Base-by-base conservation (phyloP, 2,113 vertebrate genomes). In the Scopus umbretta region DNA sequence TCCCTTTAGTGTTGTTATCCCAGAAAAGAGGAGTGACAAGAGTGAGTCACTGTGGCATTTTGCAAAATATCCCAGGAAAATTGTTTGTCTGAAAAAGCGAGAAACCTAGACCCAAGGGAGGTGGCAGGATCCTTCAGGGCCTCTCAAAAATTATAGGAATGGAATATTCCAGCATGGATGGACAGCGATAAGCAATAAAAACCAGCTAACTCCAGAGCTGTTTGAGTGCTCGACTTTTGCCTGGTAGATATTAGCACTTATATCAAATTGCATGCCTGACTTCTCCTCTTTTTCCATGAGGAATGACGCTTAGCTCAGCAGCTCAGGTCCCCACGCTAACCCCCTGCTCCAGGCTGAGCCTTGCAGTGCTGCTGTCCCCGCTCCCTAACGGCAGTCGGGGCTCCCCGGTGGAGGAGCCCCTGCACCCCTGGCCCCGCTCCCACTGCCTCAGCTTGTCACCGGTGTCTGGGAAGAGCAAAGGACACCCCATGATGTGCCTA, bases 31-130 rank as follows among this genome's bases (percentile, higher is more conserved):
- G 55, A 95, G 80, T 19, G 83, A 96, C 92, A 74, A 7, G 55
- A 43, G 18, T 90, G 94, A 96, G 88, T 95, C 90, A 94, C 50
- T 15, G 0, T 7, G 38, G 86, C 59, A 14, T 25, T 55, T 34
- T 76, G 75, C 94, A 95, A 94, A 96, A 96, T 62, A 95, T 66
- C 88, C 86, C 38, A 6, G 45, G 63, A 66, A 53, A 88, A 92
- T 45, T 15, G 52, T 86, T 84, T 78, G 47, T 55, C 52, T 78
- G 68, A 62, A 47, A 52, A 38, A 68, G 26, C 0, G 4, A 92
- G 71, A 79, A 78, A 7, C 36, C 34, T 11, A 13, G 14, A 43
- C 40, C 43, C 36, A 7, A 78, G 40, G 45, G 84, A 67, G 56
- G 89, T 38, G 71, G 70, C 80, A 85, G 89, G 84, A 75, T 68